Evolutionary conservation across 1,140 invertebrate species (phyloP).

Genomic region (Ceratoteleas bidentatus): DNA sequence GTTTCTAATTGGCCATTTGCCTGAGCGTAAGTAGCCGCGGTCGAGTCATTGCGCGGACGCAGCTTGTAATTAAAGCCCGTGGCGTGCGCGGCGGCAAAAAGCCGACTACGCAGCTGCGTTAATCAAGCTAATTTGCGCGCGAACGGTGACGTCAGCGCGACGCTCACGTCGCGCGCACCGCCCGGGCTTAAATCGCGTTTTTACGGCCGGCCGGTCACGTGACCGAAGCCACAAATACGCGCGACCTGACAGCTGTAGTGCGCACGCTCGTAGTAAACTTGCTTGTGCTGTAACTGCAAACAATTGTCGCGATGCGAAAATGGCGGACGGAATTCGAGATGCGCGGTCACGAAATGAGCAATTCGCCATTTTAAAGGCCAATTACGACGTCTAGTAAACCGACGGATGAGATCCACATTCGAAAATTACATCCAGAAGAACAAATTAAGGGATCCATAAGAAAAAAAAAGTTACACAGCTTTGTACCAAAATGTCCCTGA

Average conservation of each 20-base stretch:
- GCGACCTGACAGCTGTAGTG: not conserved
- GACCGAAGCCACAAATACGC: not conserved
- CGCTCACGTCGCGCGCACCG: too few relatives aligned
- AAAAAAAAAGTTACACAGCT: too few relatives aligned
- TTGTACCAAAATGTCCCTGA: too few relatives aligned
- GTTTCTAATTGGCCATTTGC: constrained; percentile 3
- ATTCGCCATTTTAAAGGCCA: too few relatives aligned
- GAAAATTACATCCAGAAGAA: too few relatives aligned
- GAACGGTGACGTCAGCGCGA: not conserved
- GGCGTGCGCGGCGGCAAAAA: not conserved
- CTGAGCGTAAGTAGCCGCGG: not conserved
- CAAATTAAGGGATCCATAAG: too few relatives aligned
- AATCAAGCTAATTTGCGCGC: not conserved
- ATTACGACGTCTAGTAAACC: too few relatives aligned
- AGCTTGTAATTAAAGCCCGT: not conserved
- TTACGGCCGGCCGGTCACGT: not conserved
- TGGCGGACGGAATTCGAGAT: too few relatives aligned
- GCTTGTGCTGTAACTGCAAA: not conserved
- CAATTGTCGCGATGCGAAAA: not conserved
- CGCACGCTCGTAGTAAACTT: not conserved
- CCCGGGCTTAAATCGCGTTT: not conserved
- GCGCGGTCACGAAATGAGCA: too few relatives aligned
- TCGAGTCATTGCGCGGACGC: not conserved
- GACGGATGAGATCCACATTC: too few relatives aligned
- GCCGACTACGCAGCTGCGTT: not conserved